Evolutionary conservation across 2,797 vertebrate genomes (phyloP).

Genomic region (Catostomus latipinnis): DNA sequence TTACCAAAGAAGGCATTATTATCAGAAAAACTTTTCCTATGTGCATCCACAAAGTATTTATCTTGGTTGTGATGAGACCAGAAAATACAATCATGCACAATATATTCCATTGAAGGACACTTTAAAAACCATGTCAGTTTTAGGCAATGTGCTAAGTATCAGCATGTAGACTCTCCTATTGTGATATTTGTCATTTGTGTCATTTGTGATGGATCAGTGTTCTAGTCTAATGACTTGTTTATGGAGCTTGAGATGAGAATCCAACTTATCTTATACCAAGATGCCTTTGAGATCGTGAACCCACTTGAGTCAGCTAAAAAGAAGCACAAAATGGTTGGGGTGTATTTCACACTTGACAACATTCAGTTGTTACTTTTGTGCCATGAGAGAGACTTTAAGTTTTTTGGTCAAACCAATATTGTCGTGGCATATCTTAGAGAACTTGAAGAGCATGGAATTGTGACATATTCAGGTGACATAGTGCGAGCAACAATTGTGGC

Average conservation of each 20-base stretch:
- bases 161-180: background rate
- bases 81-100: background rate
- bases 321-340: slow-evolving; percentile 25
- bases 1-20: slow-evolving; percentile 5
- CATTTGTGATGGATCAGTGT: slow-evolving; percentile 47
- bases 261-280: slow-evolving; percentile 37
- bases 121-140: slow-evolving; percentile 5
- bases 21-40: background rate
- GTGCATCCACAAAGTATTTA: background rate
- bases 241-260: slow-evolving; percentile 8
- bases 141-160: background rate
- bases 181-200: slow-evolving; percentile 8
- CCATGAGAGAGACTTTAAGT: slow-evolving; percentile 46
- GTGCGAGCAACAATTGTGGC: slow-evolving; percentile 4
- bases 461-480: background rate
- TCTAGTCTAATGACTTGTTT: slow-evolving; percentile 41
- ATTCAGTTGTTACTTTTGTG: slow-evolving; percentile 55
- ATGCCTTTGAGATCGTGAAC: slow-evolving; percentile 32
- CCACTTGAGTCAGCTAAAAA: slow-evolving; percentile 21
- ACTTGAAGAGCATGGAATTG: slow-evolving; percentile 42
- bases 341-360: slow-evolving; percentile 47
- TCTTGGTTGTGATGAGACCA: background rate
- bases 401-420: slow-evolving; percentile 47
- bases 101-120: slow-evolving; percentile 13
- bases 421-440: slow-evolving; percentile 42